Base-by-base conservation (phyloP, 2,888 invertebrate species). In the Priapulus caudatus region DNA sequence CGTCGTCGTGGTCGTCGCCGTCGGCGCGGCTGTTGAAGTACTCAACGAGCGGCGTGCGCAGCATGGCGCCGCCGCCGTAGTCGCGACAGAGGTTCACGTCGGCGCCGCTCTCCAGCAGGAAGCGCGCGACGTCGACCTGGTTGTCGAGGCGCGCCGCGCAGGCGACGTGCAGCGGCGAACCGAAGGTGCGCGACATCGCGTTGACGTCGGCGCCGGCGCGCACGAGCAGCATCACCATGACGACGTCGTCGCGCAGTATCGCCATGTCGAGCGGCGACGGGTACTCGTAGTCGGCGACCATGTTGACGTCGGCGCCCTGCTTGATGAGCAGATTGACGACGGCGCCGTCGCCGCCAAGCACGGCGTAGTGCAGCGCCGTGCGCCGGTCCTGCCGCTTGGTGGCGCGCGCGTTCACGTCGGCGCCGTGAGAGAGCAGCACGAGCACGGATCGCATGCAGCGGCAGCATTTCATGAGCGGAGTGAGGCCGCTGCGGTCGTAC, bases 401-500 rank as follows among this genome's bases (percentile, higher is more conserved):
- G 0, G 88, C 81, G 74, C 84, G 81, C 2, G 85, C 83, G 69
- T 90, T 90, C 1, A 90, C 83, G 63, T 89, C 82, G 0, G 90
- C 91, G 0, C 88, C 88, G 65, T 82, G 79, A 60, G 81, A 82
- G 59, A 89, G 73, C 33, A 91, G 74, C 10, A 87, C 46, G 33
- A 63, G 52, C 1, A 61, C 65, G 15, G 66, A 64, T 2, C 61
- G 60, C 21, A n/a, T 16, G 16, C 10, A 5, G 74, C 83, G 81
- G 18, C 81, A 80, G 4, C 89, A 87, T 68, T 87, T 87, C 91
- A 92, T 92, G 20, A 92, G 73, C 1, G 90, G 88, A 0, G 89
- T 89, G n/a, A 91, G 74, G 0, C 91, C 91, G 54, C 86, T 82
- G 23, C 92, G 75, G 66, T 89, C 89, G 51, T 85, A 76, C 20